Conservation (phyloP, 2,113 vertebrate species). For the Pseudonaja textilis region DNA sequence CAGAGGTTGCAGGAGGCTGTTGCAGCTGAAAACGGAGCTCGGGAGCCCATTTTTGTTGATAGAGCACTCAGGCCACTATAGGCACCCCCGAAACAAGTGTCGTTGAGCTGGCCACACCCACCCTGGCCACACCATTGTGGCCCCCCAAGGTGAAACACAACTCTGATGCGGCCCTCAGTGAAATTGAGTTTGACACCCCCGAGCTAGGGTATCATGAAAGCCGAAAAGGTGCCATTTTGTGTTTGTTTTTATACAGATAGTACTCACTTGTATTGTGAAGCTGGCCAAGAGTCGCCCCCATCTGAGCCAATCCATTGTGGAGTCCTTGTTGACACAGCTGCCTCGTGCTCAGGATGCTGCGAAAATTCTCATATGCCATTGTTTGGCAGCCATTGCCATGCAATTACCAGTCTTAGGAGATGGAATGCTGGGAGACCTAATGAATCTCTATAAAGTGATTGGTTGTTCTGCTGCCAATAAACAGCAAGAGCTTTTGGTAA, state of each 20-base stretch:
- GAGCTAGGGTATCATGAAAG: neutral
- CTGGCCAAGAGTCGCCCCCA: slow-evolving; percentile 87
- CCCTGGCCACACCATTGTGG: no score
- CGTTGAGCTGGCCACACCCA: no score
- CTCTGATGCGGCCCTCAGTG: no score
- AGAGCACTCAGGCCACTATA: no score
- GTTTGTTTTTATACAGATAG: slow-evolving; percentile 72
- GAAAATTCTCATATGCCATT: slow-evolving; percentile 89
- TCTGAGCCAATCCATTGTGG: slow-evolving; percentile 88
- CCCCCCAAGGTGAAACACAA: no score
- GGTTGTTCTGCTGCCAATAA: slow-evolving; percentile 84
- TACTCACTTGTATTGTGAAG: slow-evolving; percentile 88
- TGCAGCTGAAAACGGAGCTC: no score
- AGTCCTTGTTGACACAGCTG: slow-evolving; percentile 88
- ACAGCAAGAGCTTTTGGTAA: slow-evolving; percentile 95
- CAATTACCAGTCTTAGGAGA: slow-evolving; percentile 91
- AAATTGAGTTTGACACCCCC: no score
- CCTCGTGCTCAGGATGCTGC: slow-evolving; percentile 84
- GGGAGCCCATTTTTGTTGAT: no score
- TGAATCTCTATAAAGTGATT: slow-evolving; percentile 89
- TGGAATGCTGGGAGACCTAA: slow-evolving; percentile 90
- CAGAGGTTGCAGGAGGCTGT: no score
- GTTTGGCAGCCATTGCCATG: slow-evolving; percentile 90
- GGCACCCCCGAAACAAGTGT: no score
- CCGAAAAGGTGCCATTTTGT: neutral